These are phyloP conservation scores for Platycheirus rosarum DNA, from an alignment of 2,888 invertebrate genomes.

Conservation along the genomic window DNA sequence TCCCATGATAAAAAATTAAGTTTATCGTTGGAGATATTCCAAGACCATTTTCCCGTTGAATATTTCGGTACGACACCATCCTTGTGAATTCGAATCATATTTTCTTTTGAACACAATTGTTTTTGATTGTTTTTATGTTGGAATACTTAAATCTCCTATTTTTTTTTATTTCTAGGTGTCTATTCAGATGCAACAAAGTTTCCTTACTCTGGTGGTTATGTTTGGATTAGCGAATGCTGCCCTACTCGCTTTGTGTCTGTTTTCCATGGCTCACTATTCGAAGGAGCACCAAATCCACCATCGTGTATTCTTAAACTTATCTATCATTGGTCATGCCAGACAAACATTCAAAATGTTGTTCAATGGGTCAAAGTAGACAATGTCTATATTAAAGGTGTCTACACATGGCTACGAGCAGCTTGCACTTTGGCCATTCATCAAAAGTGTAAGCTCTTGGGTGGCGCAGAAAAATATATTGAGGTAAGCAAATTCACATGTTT, in stretches of 20 bases:
- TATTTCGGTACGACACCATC: conserved; percentile 77
- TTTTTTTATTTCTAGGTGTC: conserved; percentile 86
- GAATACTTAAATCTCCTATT: too few relatives aligned
- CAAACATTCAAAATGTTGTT: conserved; percentile 93
- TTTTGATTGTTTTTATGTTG: too few relatives aligned
- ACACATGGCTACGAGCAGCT: conserved; percentile 88
- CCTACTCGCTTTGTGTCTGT: conserved; percentile 93
- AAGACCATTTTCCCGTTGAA: conserved; percentile 79
- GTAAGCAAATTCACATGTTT: conserved; percentile 69
- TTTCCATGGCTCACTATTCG: conserved; percentile 93
- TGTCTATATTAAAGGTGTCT: conserved; percentile 86
- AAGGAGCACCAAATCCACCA: conserved; percentile 92
- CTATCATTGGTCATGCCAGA: conserved; percentile 96
- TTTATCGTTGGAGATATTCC: conserved; percentile 76
- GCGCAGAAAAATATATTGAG: conserved; percentile 88
- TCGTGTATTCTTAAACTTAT: conserved; percentile 91
- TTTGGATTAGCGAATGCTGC: conserved; percentile 95
- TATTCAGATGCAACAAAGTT: conserved; percentile 93
- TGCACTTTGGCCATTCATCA: conserved; percentile 92
- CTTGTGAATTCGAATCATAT: conserved; percentile 78
- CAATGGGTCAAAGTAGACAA: conserved; percentile 94
- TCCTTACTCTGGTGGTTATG: conserved; percentile 94
- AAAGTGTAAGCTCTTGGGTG: conserved; percentile 89
- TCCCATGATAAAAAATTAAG: conserved; percentile 75
- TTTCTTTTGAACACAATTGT: too few relatives aligned